Evolutionary conservation across 2,113 vertebrate genomes (phyloP), one percentile per base, ranked within the genome.

Genomic region (Etia nguti): DNA sequence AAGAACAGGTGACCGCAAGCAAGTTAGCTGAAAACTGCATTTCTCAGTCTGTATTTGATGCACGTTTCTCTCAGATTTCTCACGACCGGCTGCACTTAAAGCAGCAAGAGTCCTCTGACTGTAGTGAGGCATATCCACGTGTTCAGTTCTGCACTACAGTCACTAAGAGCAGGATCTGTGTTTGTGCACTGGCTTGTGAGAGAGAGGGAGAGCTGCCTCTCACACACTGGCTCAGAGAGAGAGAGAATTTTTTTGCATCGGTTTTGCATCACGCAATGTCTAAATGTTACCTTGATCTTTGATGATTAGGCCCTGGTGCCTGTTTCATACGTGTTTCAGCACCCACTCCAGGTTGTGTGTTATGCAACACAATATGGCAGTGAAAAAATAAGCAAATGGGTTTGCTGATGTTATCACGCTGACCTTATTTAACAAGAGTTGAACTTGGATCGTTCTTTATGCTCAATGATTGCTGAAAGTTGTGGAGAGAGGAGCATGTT

Each of bases 381-480:
- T 50, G 70, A 31, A 12, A 77, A 50, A 50, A 31, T 31, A 50
- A 50, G 26, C 24, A 48, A 73, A 11, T 18, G 43, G 29, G 43
- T 77, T 52, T 77, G 26, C 46, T 13, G 26, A 77, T 34, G 26
- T 52, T 77, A n/a, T 52, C 46, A 1, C 0, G 0, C 26, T 52
- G 73, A 52, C 73, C 73, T 31, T 52, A 52, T 77, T 52, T 77
- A 50, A n/a, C 26, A 4, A 1, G 29, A 52, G 24, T 31, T 77
- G 46, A 52, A 52, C 73, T 77, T 52, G 46, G 26, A 34, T 77
- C 16, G 12, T 52, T 77, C 3, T 34, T 52, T 34, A 1, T 77
- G 16, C 16, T 34, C 24, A 77, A 13, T 77, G 4, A 77, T 77
- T 77, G 73, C 1, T 77, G 10, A 52, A 31, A 31, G 46, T 77